Evolutionary conservation across 2,888 invertebrate genomes (phyloP), one percentile per base, ranked within the genome.

Genomic region (Lampropteryx suffumata): DNA sequence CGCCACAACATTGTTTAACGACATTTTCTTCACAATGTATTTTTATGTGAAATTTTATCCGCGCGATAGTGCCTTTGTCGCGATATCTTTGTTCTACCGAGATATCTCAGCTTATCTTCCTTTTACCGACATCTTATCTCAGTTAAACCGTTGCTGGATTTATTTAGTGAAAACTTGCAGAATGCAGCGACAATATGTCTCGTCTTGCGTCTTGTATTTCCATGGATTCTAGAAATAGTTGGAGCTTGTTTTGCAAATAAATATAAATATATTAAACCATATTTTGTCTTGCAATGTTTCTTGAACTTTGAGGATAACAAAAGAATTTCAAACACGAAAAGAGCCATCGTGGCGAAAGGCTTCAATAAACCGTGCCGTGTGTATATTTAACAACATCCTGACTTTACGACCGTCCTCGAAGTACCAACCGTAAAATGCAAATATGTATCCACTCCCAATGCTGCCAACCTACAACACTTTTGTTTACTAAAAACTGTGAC

Each of bases 1-100:
- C 12, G 3, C 44, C 29, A 30, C 36, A 46, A 50, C 49, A 41
- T 50, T 39, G 54, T 34, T 43, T 46, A 43, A 51, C 32, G 35
- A 35, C 37, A 7, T 11, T 29, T 17, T 27, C 21, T 42, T 37
- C 28, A 26, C 48, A 55, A 45, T 58, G 52, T 58, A 52, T 55
- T 55, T 50, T 55, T 50, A 58, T 45, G 47, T 34, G 44, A 37
- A 40, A 44, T 26, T 51, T 43, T 45, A 50, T 50, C 37, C 8
- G 24, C 8, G 39, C 30, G 40, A 50, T 51, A 54, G 47, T 42
- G 45, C 17, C 27, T 26, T 36, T 37, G 36, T 27, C 27, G 12
- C 34, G 28, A n/a, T n/a, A n/a, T 27, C 21, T 48, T 45, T 43
- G 27, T 45, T 43, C 27, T 4, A 39, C 12, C 11, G 26, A 37